Evolutionary conservation across 2,797 vertebrate genomes (phyloP).

Genomic region (Pteronotus mesoamericanus): DNA sequence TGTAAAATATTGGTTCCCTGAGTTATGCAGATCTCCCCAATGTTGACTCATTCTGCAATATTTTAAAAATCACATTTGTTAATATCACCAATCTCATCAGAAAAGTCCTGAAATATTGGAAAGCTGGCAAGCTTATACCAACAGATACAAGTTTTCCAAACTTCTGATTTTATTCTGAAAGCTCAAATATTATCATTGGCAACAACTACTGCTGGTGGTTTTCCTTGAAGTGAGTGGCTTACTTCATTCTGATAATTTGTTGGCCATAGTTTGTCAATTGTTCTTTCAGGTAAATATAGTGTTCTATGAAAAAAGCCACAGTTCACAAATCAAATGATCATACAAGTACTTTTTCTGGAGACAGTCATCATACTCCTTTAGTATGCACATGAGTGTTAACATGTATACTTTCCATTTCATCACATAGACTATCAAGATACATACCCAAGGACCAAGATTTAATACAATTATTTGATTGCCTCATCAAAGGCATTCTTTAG

Average conservation of each 20-base stretch:
- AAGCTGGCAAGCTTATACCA: not conserved
- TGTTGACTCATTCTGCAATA: not conserved
- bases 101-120: not conserved
- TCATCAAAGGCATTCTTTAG: not conserved
- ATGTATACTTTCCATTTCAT: not conserved
- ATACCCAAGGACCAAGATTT: not conserved
- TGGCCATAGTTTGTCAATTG: not conserved
- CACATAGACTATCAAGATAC: not conserved
- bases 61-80: constrained; percentile 24
- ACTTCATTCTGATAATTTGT: not conserved
- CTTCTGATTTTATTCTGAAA: constrained; percentile 23
- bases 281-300: not conserved
- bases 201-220: not conserved
- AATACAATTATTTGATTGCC: constrained; percentile 7
- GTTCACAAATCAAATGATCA: not conserved
- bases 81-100: not conserved
- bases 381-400: not conserved
- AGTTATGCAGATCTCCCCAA: not conserved
- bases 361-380: not conserved
- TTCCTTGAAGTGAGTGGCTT: constrained; percentile 19
- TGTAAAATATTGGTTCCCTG: constrained; percentile 25
- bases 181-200: not conserved
- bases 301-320: not conserved
- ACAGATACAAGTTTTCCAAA: constrained; percentile 11
- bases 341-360: not conserved